These are phyloP conservation scores for Mus caroli DNA, from an alignment of 2,797 vertebrate genomes.

Conservation along the genomic window DNA sequence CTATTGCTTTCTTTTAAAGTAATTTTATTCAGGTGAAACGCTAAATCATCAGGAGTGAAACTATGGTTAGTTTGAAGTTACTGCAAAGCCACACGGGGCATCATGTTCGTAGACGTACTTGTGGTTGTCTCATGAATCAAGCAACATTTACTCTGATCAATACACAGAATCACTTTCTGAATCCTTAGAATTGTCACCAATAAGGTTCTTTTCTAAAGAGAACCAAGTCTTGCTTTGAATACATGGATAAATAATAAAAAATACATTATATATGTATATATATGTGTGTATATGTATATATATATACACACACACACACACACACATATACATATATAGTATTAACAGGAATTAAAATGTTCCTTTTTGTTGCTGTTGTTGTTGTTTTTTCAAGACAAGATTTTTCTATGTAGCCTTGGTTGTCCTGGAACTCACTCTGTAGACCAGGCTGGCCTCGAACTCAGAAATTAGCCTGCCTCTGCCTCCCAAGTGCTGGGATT, in stretches of 20 bases:
- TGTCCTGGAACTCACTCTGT: too few relatives aligned
- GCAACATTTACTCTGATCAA: neutral
- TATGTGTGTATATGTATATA: neutral
- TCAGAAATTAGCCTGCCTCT: too few relatives aligned
- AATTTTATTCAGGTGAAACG: constrained; percentile 36
- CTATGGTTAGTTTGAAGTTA: neutral
- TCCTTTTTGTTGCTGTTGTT: too few relatives aligned
- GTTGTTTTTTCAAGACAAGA: too few relatives aligned
- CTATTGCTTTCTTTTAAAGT: neutral
- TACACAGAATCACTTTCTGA: neutral
- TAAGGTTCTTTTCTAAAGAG: neutral
- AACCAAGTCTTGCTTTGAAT: constrained; percentile 3
- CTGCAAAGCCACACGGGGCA: neutral
- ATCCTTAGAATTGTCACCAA: neutral
- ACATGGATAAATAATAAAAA: neutral
- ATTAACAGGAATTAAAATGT: constrained; percentile 12
- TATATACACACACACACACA: too few relatives aligned
- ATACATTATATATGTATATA: neutral
- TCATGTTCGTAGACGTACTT: neutral
- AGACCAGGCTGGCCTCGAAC: too few relatives aligned
- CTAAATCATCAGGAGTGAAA: neutral
- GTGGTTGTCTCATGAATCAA: neutral
- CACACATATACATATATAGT: too few relatives aligned
- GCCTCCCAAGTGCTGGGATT: too few relatives aligned
- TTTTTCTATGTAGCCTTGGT: too few relatives aligned